Conservation (phyloP, 1,140 invertebrate species). For the Melitaea cinxia region DNA sequence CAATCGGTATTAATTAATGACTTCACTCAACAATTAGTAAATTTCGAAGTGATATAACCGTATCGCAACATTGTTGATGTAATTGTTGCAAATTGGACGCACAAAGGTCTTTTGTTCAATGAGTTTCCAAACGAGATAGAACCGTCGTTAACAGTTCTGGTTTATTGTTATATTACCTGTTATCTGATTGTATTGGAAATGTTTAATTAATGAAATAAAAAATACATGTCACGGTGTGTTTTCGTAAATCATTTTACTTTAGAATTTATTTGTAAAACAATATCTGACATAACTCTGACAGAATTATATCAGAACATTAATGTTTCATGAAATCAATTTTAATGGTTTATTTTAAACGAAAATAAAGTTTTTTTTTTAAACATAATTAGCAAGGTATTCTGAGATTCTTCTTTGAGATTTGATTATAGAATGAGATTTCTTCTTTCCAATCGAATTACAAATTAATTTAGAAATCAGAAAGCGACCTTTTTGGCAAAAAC, state of each 20-base stretch:
- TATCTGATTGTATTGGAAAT: neutral
- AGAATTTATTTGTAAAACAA: neutral
- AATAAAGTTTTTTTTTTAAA: too few species aligned
- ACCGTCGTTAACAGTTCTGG: neutral
- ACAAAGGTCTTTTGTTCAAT: neutral
- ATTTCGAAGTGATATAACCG: neutral
- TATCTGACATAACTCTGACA: too few species aligned
- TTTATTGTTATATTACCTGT: neutral
- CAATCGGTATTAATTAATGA: too few species aligned
- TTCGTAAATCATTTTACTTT: neutral
- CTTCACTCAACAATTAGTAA: neutral
- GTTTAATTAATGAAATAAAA: neutral
- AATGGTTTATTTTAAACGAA: too few species aligned
- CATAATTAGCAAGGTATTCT: too few species aligned
- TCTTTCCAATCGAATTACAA: too few species aligned
- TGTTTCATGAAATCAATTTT: too few species aligned
- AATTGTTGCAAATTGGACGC: conserved; percentile 1
- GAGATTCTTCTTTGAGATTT: too few species aligned
- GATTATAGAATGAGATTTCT: too few species aligned
- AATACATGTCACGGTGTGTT: neutral
- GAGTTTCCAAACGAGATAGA: neutral
- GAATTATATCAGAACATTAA: too few species aligned
- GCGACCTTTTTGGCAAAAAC: too few species aligned
- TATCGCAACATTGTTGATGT: neutral
- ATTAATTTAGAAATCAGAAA: too few species aligned